Percentiles rank a stretch among this genome's conserved stretches.
Conservation (phyloP, 1,140 invertebrate genomes). For the Drosophila bocki region DNA sequence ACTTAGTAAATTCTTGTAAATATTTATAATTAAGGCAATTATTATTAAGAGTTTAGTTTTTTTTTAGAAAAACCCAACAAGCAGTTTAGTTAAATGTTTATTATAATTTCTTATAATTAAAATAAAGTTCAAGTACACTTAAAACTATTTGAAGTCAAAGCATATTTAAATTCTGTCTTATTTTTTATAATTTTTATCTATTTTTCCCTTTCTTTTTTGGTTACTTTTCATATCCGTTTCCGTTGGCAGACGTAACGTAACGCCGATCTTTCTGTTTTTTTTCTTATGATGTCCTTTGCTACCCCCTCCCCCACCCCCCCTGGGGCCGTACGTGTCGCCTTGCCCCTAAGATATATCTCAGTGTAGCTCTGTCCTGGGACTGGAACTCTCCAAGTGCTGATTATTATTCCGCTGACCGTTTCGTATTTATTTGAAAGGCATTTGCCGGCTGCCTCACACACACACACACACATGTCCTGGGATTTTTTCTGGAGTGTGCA, state of each 20-base stretch:
- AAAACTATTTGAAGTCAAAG: neutral
- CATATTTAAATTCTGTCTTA: neutral
- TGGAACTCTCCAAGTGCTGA: slow-evolving; percentile 51
- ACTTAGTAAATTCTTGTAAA: neutral
- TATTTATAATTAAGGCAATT: neutral
- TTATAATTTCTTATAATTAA: neutral
- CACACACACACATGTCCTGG: slow-evolving; percentile 25
- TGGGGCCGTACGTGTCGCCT: slow-evolving; percentile 66
- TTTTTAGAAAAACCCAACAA: neutral
- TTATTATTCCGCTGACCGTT: slow-evolving; percentile 83
- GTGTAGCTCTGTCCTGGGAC: slow-evolving; percentile 32
- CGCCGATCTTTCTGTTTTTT: slow-evolving; percentile 50
- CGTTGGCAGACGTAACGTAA: slow-evolving; percentile 57
- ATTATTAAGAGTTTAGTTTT: neutral
- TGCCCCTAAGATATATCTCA: slow-evolving; percentile 50
- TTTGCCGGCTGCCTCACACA: slow-evolving; percentile 57
- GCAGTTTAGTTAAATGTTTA: neutral
- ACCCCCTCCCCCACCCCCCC: slow-evolving; percentile 6
- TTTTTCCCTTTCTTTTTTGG: neutral
- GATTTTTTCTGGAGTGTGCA: neutral
- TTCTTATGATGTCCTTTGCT: slow-evolving; percentile 12
- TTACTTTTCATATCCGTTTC: slow-evolving; percentile 54
- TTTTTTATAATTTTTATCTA: neutral
- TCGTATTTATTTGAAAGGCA: slow-evolving; percentile 84
- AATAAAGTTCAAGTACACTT: neutral